These are phyloP conservation scores for Thalassaphorura encarpata DNA, from an alignment of 1,140 invertebrate genomes.

Conservation along the genomic window DNA sequence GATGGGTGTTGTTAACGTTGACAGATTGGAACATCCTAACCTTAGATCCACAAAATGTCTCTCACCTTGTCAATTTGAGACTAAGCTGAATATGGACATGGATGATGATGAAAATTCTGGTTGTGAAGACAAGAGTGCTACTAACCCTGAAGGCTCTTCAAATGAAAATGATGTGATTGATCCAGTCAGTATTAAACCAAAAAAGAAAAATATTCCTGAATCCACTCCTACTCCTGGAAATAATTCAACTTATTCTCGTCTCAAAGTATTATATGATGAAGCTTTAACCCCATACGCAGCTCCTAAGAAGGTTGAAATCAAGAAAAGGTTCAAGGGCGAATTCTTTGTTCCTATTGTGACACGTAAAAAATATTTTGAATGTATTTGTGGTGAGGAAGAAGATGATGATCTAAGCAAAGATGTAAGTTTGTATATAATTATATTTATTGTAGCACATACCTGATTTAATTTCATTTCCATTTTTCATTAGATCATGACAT, in stretches of 20 bases:
- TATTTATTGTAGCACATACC: too few relatives aligned
- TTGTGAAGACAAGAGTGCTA: neutral
- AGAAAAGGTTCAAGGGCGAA: conserved; percentile 19
- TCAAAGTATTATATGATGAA: conserved; percentile 9
- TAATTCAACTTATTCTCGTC: neutral
- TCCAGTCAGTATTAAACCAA: too few relatives aligned
- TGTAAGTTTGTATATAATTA: too few relatives aligned
- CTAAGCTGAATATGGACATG: neutral
- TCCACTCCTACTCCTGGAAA: neutral
- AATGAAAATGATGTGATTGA: too few relatives aligned
- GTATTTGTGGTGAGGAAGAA: conserved; percentile 22
- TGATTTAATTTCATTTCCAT: conserved; percentile 38
- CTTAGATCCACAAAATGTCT: too few relatives aligned
- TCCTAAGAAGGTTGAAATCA: neutral
- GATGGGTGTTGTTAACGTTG: neutral
- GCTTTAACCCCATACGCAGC: conserved; percentile 2
- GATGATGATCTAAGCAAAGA: conserved; percentile 21
- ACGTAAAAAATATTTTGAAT: conserved; percentile 34
- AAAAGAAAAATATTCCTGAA: neutral
- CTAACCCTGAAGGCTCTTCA: neutral
- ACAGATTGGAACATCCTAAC: too few relatives aligned
- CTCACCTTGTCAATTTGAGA: conserved; percentile 15
- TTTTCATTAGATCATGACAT: neutral
- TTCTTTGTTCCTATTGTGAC: conserved; percentile 35
- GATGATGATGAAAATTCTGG: neutral